phyloP scores from a whole-genome alignment of 1,140 invertebrate species.

The Pararge aegeria region DNA sequence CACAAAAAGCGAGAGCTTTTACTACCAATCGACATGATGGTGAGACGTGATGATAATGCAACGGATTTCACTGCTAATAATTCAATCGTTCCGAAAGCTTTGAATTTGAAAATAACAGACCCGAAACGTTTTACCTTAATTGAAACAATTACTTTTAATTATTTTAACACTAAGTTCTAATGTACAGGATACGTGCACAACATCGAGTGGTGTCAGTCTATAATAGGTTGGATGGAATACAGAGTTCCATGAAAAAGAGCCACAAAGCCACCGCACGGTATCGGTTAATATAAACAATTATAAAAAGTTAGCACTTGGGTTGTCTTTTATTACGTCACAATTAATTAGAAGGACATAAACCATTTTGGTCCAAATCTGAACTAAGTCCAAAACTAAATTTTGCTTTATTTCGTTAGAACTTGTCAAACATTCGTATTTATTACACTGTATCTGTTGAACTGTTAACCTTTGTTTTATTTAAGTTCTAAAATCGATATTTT shows the following conservation, averaged over 20 bases:
- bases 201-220: conserved; percentile 76
- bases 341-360: neutral
- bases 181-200: conserved; percentile 71
- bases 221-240: conserved; percentile 76
- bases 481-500: too few species aligned
- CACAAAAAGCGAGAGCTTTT: too few species aligned
- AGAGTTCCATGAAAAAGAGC: conserved; percentile 41
- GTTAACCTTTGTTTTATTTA: too few species aligned
- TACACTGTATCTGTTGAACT: too few species aligned
- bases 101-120: neutral
- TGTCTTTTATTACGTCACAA: neutral
- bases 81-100: neutral
- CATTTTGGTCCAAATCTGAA: too few species aligned
- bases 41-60: too few species aligned
- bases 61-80: neutral
- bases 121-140: conserved; percentile 8
- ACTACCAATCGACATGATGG: too few species aligned
- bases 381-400: too few species aligned
- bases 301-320: conserved; percentile 12
- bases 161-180: conserved; percentile 59
- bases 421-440: too few species aligned
- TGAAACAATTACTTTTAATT: conserved; percentile 39
- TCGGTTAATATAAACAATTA: conserved; percentile 13
- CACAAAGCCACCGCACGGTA: conserved; percentile 12
- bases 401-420: too few species aligned